Conservation (phyloP, 2,797 vertebrate species). For the Cryptoblepharus egeriae region DNA sequence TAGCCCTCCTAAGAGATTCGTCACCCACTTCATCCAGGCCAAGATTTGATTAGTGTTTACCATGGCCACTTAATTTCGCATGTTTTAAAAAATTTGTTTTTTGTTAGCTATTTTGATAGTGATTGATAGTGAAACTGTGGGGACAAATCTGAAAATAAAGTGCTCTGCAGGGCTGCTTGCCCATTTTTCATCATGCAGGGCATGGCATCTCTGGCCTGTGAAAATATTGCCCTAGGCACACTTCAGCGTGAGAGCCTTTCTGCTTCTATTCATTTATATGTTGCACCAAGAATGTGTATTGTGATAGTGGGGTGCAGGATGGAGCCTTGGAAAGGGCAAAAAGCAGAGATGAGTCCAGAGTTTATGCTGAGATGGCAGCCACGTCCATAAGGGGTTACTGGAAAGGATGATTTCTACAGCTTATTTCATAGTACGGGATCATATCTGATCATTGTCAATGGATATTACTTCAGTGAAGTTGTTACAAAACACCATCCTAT, state of each 20-base stretch:
- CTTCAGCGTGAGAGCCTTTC: not conserved
- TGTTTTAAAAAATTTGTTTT: not conserved
- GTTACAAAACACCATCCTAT: not conserved
- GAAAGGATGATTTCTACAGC: constrained; percentile 20
- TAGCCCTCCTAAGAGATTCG: not conserved
- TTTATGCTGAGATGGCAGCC: constrained; percentile 14
- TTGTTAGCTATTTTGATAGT: not conserved
- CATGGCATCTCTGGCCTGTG: not conserved
- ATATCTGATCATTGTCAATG: constrained; percentile 24
- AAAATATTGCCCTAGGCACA: not conserved
- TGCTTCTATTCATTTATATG: not conserved
- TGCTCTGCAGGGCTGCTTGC: not conserved
- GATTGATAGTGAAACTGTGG: too few relatives aligned
- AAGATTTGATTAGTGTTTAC: too few relatives aligned
- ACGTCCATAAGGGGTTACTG: not conserved
- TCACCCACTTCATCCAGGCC: too few relatives aligned
- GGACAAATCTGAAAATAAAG: not conserved
- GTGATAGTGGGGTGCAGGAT: not conserved
- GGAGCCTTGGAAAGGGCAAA: not conserved
- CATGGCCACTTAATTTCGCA: too few relatives aligned
- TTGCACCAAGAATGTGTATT: not conserved
- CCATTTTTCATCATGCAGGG: not conserved
- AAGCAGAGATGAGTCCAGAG: not conserved
- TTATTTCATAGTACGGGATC: constrained; percentile 21
- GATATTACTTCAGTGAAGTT: not conserved